phyloP scores from a whole-genome alignment of 2,113 vertebrate species.

The Lota lota region DNA sequence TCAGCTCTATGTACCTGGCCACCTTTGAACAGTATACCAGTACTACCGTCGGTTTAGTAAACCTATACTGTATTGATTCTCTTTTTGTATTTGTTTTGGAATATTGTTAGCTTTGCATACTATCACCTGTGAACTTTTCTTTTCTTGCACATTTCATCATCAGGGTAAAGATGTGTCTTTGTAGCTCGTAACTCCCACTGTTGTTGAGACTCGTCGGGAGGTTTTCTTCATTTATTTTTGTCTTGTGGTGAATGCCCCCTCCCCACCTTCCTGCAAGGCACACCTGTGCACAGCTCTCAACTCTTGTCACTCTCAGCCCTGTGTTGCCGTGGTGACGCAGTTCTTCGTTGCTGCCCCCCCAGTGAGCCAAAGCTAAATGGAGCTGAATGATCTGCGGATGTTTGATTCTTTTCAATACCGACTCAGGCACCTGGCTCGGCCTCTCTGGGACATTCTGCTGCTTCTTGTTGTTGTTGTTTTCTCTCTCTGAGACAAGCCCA shows the following conservation, averaged over 20 bases:
- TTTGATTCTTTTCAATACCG: slow-evolving; percentile 44
- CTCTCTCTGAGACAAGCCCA: slow-evolving; percentile 27
- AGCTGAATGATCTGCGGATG: slow-evolving; percentile 57
- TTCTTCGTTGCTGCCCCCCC: slow-evolving; percentile 33
- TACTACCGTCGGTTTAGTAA: too few species aligned
- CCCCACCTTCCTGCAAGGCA: background rate
- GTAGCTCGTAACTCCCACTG: too few species aligned
- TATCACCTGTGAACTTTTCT: too few species aligned
- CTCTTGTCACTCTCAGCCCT: slow-evolving; percentile 1
- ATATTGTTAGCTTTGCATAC: too few species aligned
- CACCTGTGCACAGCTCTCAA: slow-evolving; percentile 27
- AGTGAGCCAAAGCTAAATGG: slow-evolving; percentile 57
- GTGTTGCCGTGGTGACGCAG: slow-evolving; percentile 43
- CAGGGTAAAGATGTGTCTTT: too few species aligned
- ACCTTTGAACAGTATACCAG: too few species aligned
- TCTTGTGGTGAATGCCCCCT: background rate
- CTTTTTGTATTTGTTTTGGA: too few species aligned
- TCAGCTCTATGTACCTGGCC: too few species aligned
- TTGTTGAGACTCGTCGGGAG: background rate
- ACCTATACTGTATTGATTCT: too few species aligned
- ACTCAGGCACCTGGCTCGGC: slow-evolving; percentile 42
- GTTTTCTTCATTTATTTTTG: slow-evolving; percentile 5
- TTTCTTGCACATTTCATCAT: too few species aligned
- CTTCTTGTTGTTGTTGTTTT: background rate
- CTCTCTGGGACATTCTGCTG: slow-evolving; percentile 30